These are phyloP conservation scores for Lutraria lutraria DNA, from an alignment of 2,888 invertebrate species.

Conservation along the genomic window DNA sequence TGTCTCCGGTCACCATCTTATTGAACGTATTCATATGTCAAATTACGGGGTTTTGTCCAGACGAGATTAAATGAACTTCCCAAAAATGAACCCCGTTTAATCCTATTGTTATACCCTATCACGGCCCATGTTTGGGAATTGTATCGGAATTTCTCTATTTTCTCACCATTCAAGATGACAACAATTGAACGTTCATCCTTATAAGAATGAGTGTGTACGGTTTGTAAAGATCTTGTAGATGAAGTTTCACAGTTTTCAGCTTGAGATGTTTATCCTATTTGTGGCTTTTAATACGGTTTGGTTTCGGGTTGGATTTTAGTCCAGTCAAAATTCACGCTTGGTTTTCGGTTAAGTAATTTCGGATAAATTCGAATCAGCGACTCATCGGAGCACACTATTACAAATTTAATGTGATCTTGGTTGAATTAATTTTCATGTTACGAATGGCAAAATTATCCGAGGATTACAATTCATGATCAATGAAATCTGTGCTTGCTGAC, in stretches of 20 bases:
- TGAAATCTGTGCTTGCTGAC: too few relatives aligned
- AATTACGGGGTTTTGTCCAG: conserved; percentile 72
- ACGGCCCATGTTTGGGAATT: conserved; percentile 60
- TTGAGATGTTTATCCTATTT: conserved; percentile 46
- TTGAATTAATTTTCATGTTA: not conserved
- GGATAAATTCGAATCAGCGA: not conserved
- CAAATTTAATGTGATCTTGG: not conserved
- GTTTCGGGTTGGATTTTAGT: not conserved
- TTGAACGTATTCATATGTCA: conserved; percentile 73
- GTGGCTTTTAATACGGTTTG: conserved; percentile 29
- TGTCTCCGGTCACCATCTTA: conserved; percentile 61
- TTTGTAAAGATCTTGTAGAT: conserved; percentile 48
- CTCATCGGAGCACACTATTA: not conserved
- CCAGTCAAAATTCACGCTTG: not conserved
- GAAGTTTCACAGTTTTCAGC: conserved; percentile 51
- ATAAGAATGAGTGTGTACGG: conserved; percentile 25
- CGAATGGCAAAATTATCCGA: not conserved
- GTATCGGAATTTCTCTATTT: conserved; percentile 68
- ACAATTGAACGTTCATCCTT: conserved; percentile 61
- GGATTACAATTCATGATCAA: not conserved
- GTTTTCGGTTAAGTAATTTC: conserved; percentile 25
- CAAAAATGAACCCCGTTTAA: conserved; percentile 68
- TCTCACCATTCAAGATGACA: conserved; percentile 62
- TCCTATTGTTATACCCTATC: conserved; percentile 64
- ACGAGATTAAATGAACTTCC: conserved; percentile 71